A percentile compares a stretch with the other conserved stretches of the same genome.
Conservation (phyloP, 2,797 vertebrate species). For the Sitta carolinensis region DNA sequence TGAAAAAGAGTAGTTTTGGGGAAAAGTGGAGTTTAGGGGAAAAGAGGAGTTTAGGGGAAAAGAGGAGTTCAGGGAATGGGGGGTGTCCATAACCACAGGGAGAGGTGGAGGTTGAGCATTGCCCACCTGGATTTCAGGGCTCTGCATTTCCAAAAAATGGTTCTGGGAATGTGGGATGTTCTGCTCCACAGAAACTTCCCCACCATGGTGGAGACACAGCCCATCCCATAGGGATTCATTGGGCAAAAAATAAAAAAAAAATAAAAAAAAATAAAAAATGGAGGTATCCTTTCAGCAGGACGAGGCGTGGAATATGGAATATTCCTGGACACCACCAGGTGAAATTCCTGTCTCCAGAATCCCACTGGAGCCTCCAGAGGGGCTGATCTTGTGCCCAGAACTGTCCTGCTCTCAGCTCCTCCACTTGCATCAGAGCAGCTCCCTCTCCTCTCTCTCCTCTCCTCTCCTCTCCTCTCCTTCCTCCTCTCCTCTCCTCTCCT, state of each 20-base stretch:
- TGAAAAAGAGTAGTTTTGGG: background rate
- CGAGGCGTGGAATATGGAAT: background rate
- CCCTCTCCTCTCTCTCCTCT: background rate
- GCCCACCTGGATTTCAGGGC: background rate
- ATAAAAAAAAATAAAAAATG: background rate
- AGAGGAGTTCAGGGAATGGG: background rate
- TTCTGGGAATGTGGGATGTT: background rate
- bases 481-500: too few species aligned
- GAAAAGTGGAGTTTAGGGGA: background rate
- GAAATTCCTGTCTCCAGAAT: background rate
- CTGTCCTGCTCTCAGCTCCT: background rate
- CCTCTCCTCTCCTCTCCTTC: too few species aligned
- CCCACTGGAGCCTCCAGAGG: background rate
- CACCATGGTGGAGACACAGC: fast-evolving
- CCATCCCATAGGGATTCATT: fast-evolving
- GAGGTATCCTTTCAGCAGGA: background rate
- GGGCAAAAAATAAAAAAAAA: background rate
- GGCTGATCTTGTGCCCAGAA: background rate
- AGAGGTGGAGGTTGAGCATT: background rate
- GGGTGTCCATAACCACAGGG: fast-evolving
- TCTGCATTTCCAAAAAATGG: background rate
- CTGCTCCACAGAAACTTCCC: background rate
- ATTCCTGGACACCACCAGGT: background rate
- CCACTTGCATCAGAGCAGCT: background rate
- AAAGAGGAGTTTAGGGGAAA: background rate